Base-by-base conservation (phyloP, 2,797 vertebrate genomes). In the Lepidocolaptes lacrymiger region DNA sequence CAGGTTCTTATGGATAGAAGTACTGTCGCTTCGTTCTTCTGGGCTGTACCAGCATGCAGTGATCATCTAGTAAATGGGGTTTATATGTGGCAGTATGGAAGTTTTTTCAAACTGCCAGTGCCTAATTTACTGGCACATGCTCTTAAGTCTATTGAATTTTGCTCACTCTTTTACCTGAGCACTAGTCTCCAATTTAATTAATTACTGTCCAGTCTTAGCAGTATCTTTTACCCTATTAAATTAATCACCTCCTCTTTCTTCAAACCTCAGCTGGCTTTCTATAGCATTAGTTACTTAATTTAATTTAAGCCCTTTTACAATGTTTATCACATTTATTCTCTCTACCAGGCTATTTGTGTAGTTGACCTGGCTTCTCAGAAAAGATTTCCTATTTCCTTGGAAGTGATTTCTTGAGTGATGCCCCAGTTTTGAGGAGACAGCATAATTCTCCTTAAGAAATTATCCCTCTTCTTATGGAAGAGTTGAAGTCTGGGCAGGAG, bases 161-260 rank as follows among this genome's bases (percentile, higher is more conserved):
- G 46, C 54, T 90, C 77, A 66, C 51, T 78, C 77, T 90, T 86
- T 93, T 80, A 89, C 73, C 89, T 94, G 89, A 79, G 48, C 64
- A 58, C 15, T 71, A 69, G 27, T 72, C 49, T 94, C 37, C 88
- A 92, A 95, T 95, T 95, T 91, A 95, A 95, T 96, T 96, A 96
- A 95, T 96, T 96, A 93, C 79, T 93, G 85, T 84, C 88, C 64
- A 83, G n/a, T 91, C 71, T 68, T 91, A 90, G 68, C 23, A 68
- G 55, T 89, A 91, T 92, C 79, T 95, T 92, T 87, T 88, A 84
- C 63, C 64, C 37, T 89, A 89, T 94, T 95, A 93, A 89, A 83
- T 94, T 88, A 91, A 94, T 92, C 61, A 91, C 34, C 36, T 72
- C 14, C 46, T 93, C 44, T 83, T 89, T 90, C 75, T 88, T 93